Conservation (phyloP, 2,888 invertebrate species). For the Labia minor region DNA sequence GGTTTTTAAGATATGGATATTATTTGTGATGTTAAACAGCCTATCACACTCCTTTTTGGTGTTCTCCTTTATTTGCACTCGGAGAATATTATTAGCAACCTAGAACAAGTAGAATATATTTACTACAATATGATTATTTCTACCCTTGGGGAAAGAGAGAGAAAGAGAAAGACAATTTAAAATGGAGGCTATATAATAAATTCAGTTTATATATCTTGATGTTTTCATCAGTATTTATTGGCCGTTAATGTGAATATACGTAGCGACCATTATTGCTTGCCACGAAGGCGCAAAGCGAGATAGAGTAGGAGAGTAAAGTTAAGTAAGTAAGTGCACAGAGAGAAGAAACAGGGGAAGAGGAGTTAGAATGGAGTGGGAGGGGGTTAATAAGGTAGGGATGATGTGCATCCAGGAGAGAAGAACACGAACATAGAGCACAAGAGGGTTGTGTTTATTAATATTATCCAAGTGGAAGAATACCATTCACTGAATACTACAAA, state of each 20-base stretch:
- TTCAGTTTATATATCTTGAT: background rate
- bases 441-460: background rate
- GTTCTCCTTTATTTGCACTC: too few relatives aligned
- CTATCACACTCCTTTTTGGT: too few relatives aligned
- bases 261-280: background rate
- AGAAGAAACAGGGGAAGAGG: too few relatives aligned
- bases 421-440: background rate
- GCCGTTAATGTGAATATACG: background rate
- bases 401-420: background rate
- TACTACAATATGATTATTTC: background rate
- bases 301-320: background rate
- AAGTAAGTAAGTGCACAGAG: background rate
- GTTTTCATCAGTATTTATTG: background rate
- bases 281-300: background rate
- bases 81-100: background rate
- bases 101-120: background rate
- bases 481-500: too few relatives aligned
- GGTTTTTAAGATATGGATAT: too few relatives aligned
- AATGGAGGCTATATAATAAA: background rate
- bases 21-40: too few relatives aligned
- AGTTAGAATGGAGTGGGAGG: too few relatives aligned
- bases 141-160: background rate
- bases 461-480: background rate
- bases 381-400: too few relatives aligned
- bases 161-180: background rate